Conservation (phyloP, 2,888 invertebrate species). For the Hoplodrina blanda region DNA sequence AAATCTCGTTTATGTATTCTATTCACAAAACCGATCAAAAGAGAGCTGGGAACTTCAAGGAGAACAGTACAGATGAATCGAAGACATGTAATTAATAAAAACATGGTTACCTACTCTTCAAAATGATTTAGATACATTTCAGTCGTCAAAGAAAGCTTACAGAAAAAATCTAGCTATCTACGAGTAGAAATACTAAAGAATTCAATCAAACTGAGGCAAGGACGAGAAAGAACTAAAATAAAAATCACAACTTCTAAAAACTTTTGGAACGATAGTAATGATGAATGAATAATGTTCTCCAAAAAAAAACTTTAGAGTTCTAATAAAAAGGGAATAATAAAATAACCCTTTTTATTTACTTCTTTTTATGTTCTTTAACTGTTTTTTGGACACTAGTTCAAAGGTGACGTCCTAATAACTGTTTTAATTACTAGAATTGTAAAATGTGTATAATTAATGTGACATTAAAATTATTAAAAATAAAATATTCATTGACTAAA, state of each 20-base stretch:
- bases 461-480: too few species aligned
- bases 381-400: neutral
- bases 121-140: neutral
- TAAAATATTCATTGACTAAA: too few species aligned
- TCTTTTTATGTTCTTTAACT: neutral
- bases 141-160: neutral
- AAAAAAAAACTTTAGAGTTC: conserved; percentile 3
- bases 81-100: too few species aligned
- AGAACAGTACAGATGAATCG: too few species aligned
- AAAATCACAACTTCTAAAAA: conserved; percentile 29
- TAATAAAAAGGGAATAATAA: conserved; percentile 22
- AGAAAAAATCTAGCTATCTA: neutral
- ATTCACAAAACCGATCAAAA: too few species aligned
- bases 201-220: conserved; percentile 31
- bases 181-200: conserved; percentile 22
- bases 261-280: conserved; percentile 55
- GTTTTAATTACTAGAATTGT: too few species aligned
- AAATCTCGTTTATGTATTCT: too few species aligned
- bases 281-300: conserved; percentile 36
- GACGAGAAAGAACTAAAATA: conserved; percentile 33
- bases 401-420: neutral
- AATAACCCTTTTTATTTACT: conserved; percentile 20
- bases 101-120: neutral
- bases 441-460: too few species aligned
- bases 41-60: too few species aligned